Base-by-base conservation (phyloP, 2,888 invertebrate species). In the Limenitis arthemis region DNA sequence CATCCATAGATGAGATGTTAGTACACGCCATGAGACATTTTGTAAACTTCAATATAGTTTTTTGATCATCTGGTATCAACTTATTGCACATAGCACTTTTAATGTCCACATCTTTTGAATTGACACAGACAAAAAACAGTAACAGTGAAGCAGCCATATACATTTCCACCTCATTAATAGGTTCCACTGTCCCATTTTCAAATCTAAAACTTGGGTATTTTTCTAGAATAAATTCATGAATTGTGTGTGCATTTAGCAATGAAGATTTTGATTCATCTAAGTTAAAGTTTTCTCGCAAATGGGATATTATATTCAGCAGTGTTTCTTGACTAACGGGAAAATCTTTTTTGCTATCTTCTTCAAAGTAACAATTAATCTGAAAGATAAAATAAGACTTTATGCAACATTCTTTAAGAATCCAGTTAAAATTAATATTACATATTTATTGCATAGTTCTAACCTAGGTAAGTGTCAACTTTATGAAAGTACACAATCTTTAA, bases 31-130 rank as follows among this genome's bases (percentile, higher is more conserved):
- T 77, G n/a, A 88, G 63, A 40, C 68, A 70, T 68, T 88, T 89
- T 51, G 86, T 83, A 61, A 88, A 89, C 48, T 78, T 77, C 67
- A 89, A 75, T 59, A 89, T 88, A 20, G 73, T 79, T 53, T 88
- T 75, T 68, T 89, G 89, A 38, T 88, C 87, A 8, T 79, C 82
- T n/a, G 69, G 64, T 51, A 77, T 75, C 20, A 89, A 67, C 51
- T 83, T 84, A 43, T 73, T 77, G 60, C 89, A 89, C 88, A 89
- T 89, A 1, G 83, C 86, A 64, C 73, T 79, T 61, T 88, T 87
- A 54, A 89, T 81, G 49, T 79, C 69, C n/a, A 83, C 75, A 65
- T 88, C 83, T 60, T 88, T 88, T 8, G 88, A 84, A 58, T 79
- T 84, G 8, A 86, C 79, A 66, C 87, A 89, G 30, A 87, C 79